Evolutionary conservation across 2,888 invertebrate species (phyloP), one percentile per base, ranked within the genome.

Genomic region (Podabrus alpinus): DNA sequence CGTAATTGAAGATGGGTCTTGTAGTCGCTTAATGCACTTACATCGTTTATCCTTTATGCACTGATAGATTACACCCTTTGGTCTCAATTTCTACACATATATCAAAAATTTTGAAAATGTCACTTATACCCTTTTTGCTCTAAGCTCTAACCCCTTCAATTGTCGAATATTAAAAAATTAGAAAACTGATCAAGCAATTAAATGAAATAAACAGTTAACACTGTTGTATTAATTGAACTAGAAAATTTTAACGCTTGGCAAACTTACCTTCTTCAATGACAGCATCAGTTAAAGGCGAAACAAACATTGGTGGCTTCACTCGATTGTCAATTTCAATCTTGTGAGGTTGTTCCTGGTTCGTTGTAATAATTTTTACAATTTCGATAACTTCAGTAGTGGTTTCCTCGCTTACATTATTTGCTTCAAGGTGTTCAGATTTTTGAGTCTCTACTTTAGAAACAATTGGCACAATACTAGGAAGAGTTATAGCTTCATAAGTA

Each of bases 191-290:
- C n/a, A n/a, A n/a, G n/a, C n/a, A n/a, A n/a, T n/a, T n/a, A 19
- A 19, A 19, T 19, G 4, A 19, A 19, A 19, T 19, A 19, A 19
- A 19, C 2, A 19, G 4, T 3, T 19, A 19, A 19, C 19, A 19
- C 4, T 19, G 4, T 19, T 19, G 3, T 19, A 4, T 19, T 19
- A 19, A 19, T 3, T 9, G 17, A 45, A 15, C 13, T 5, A n/a
- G 1, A 70, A 61, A 62, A 16, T 69, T 2, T 1, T 1, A 3
- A 70, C n/a, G 45, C 59, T 24, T 24, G 45, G 11, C 11, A 59
- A 71, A 24, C 71, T 90, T 90, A 71, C 94, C 94, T 86, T 94
- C 94, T 75, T 92, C 90, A n/a, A 93, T 90, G 0, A 91, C 88
- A 0, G 91, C 90, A 81, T 94, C 92, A 73, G 88, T 88, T 0